A percentile compares a stretch with the other conserved stretches of the same genome.
Conservation (phyloP, 2,797 vertebrate species). For the Ceyx erithaca region DNA sequence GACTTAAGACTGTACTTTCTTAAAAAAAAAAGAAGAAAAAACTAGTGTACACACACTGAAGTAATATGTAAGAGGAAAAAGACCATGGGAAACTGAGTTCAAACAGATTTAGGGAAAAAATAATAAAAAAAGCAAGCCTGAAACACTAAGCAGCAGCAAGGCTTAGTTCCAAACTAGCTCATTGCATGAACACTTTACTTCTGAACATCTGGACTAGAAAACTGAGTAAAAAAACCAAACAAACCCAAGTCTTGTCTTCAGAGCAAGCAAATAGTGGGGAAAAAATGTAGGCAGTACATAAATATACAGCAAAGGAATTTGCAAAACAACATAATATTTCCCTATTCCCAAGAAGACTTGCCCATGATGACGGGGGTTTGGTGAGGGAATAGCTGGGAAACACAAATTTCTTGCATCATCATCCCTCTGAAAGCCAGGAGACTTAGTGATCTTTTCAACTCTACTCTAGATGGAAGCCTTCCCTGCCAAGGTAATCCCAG, state of each 20-base stretch:
- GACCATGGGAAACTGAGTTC: conserved; percentile 38
- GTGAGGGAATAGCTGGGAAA: neutral
- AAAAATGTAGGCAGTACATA: neutral
- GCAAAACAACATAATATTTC: neutral
- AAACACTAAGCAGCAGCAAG: neutral
- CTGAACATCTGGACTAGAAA: conserved; percentile 39
- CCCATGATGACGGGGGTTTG: neutral
- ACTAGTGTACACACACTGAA: neutral
- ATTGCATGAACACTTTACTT: neutral
- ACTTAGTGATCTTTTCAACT: neutral
- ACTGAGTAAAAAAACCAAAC: neutral
- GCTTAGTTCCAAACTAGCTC: conserved; percentile 17
- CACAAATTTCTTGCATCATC: neutral
- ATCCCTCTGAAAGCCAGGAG: neutral
- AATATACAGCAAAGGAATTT: conserved; percentile 9
- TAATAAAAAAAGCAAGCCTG: neutral
- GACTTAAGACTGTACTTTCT: neutral
- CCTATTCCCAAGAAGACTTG: neutral
- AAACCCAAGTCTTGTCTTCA: neutral
- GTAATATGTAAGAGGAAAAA: conserved; percentile 19
- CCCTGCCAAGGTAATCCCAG: conserved; percentile 29
- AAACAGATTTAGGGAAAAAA: neutral
- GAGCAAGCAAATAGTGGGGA: neutral
- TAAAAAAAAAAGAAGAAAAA: neutral
- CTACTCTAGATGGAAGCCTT: neutral